Percentiles rank a stretch among this genome's conserved stretches.
Conservation (phyloP, 1,140 invertebrate genomes). For the Ips nitidus region DNA sequence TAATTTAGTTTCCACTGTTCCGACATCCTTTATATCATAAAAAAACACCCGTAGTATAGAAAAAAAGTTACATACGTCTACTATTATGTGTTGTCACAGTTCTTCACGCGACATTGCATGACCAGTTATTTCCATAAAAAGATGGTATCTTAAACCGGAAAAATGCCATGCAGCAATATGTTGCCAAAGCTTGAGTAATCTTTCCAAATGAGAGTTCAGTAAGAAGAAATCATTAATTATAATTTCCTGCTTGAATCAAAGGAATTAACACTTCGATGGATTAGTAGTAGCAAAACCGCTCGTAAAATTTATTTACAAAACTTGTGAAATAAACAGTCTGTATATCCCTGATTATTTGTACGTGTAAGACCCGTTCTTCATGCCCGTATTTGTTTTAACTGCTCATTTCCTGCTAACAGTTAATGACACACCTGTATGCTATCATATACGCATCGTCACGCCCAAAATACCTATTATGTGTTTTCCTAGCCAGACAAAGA, state of each 20-base stretch:
- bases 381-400: constrained; percentile 22
- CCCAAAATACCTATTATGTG: constrained; percentile 13
- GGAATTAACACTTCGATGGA: too few relatives aligned
- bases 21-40: too few relatives aligned
- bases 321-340: too few relatives aligned
- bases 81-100: constrained; percentile 25
- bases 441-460: constrained; percentile 23
- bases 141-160: constrained; percentile 24
- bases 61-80: constrained; percentile 8
- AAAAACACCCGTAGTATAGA: not conserved
- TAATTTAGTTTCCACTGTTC: too few relatives aligned
- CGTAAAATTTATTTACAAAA: too few relatives aligned
- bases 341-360: not conserved
- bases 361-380: constrained; percentile 12
- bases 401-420: constrained; percentile 21
- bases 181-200: constrained; percentile 6
- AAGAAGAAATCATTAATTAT: too few relatives aligned
- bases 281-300: too few relatives aligned
- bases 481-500: constrained; percentile 19
- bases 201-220: not conserved
- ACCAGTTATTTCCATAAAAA: constrained; percentile 18
- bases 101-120: constrained; percentile 22
- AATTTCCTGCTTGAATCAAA: too few relatives aligned
- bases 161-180: constrained; percentile 19
- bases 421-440: constrained; percentile 25